Base-by-base conservation (phyloP, 1,140 invertebrate species). In the Teleopsis dalmanni region DNA sequence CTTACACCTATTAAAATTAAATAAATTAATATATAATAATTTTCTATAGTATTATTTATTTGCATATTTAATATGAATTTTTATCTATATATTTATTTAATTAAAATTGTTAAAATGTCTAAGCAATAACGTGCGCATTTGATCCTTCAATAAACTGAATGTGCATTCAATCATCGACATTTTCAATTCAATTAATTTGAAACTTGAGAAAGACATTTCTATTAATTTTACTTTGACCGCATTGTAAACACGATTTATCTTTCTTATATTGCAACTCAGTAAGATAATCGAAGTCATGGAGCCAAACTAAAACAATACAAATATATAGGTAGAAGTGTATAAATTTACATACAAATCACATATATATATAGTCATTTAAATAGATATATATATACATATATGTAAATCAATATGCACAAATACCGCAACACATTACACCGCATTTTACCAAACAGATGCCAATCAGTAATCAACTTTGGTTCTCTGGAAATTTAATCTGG, bases 191-290 rank as follows among this genome's bases (percentile, higher is more conserved):
- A 47, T 47, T 47, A 47, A 47, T 47, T 47, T 36, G 45, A 47
- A 47, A 38, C 23, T 35, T 35, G 45, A 47, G 45, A 36, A 47
- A 47, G 33, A 38, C 34, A 47, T 47, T 47, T 47, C 45, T 35
- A 47, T 47, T 27, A n/a, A n/a, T n/a, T n/a, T n/a, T n/a, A n/a
- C n/a, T 23, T 25, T 26, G 14, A 25, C 45, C 45, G 29, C 45
- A 47, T 47, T 47, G 34, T 37, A 27, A 47, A 47, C 45, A 36
- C 45, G 45, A 47, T 47, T 37, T 47, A 37, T 38, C n/a, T n/a
- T n/a, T n/a, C n/a, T n/a, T n/a, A n/a, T n/a, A 36, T 35, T 38
- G 35, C 35, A 47, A 38, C 38, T 47, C 45, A 37, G 45, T 37
- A 47, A 47, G 35, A 47, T 47, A 37, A 47, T 47, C 45, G 45